These are phyloP conservation scores for Drosophila persimilis DNA, from an alignment of 1,140 invertebrate genomes.

Conservation along the genomic window DNA sequence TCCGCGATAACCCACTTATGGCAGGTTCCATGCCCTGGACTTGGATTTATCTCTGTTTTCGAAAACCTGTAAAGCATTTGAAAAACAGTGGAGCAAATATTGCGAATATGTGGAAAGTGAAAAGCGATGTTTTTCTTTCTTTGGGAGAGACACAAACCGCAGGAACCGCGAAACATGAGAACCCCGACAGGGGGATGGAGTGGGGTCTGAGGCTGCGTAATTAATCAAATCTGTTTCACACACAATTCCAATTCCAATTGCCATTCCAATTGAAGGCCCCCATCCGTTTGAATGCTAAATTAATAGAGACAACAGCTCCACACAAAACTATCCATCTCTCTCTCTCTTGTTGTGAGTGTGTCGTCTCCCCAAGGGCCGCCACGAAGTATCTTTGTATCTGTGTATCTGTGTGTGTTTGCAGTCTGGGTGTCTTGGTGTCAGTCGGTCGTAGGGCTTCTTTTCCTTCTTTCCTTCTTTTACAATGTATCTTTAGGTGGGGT, in stretches of 20 bases:
- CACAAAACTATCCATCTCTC: slow-evolving; percentile 1
- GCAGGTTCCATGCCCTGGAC: no score
- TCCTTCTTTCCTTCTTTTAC: no score
- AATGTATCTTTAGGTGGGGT: no score
- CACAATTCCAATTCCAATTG: slow-evolving; percentile 30
- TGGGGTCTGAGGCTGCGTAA: slow-evolving; percentile 29
- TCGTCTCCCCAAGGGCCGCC: neutral
- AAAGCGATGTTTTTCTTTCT: neutral
- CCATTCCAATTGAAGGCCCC: slow-evolving; percentile 53
- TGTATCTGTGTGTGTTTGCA: neutral
- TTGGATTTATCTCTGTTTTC: no score
- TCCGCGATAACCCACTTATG: no score
- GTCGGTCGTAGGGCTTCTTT: slow-evolving; percentile 32
- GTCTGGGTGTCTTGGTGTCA: slow-evolving; percentile 27
- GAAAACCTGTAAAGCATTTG: neutral
- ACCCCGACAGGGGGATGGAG: neutral
- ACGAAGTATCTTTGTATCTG: slow-evolving; percentile 1
- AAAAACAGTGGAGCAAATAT: neutral
- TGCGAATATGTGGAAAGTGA: slow-evolving; percentile 1
- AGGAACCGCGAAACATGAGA: slow-evolving; percentile 31
- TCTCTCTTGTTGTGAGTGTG: neutral
- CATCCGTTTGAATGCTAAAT: slow-evolving; percentile 50
- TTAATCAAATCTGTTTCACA: slow-evolving; percentile 63
- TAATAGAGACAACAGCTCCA: slow-evolving; percentile 46
- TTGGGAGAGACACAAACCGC: slow-evolving; percentile 19